A percentile compares a stretch with the other conserved stretches of the same genome.
Conservation (phyloP, 2,113 vertebrate species). For the Siphamia tubifer region DNA sequence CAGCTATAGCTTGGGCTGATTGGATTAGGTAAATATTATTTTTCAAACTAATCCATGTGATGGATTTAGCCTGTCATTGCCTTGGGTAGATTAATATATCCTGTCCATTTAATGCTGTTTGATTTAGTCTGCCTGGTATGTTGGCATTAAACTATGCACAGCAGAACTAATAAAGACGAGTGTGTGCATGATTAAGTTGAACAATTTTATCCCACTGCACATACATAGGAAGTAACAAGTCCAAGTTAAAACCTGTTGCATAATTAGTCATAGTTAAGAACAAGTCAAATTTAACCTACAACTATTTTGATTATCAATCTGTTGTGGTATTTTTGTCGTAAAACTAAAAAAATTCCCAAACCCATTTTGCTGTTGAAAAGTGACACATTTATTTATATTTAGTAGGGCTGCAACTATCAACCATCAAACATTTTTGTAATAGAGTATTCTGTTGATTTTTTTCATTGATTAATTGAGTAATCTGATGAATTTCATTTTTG, state of each 20-base stretch:
- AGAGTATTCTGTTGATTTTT: too few relatives aligned
- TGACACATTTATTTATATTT: too few relatives aligned
- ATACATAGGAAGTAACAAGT: background rate
- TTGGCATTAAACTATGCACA: background rate
- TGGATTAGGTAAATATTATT: slow-evolving; percentile 44
- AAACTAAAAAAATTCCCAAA: too few relatives aligned
- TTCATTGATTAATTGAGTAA: too few relatives aligned
- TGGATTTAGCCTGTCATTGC: slow-evolving; percentile 39
- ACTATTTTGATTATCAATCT: too few relatives aligned
- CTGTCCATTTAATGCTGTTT: slow-evolving; percentile 55
- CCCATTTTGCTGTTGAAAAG: too few relatives aligned
- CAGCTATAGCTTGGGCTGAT: slow-evolving; percentile 10
- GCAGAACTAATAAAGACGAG: background rate
- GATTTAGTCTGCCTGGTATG: slow-evolving; percentile 27
- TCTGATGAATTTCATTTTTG: too few relatives aligned
- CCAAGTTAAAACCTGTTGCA: background rate
- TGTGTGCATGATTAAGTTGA: background rate
- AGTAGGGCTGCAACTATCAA: too few relatives aligned
- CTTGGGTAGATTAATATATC: slow-evolving; percentile 31
- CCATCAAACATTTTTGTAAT: too few relatives aligned
- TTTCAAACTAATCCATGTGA: slow-evolving; percentile 37
- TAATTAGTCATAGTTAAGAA: too few relatives aligned
- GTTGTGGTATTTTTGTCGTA: too few relatives aligned
- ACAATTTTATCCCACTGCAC: background rate
- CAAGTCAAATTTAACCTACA: too few relatives aligned